A percentile compares a stretch with the other conserved stretches of the same genome.
Conservation (phyloP, 2,797 vertebrate species). For the Falco biarmicus region DNA sequence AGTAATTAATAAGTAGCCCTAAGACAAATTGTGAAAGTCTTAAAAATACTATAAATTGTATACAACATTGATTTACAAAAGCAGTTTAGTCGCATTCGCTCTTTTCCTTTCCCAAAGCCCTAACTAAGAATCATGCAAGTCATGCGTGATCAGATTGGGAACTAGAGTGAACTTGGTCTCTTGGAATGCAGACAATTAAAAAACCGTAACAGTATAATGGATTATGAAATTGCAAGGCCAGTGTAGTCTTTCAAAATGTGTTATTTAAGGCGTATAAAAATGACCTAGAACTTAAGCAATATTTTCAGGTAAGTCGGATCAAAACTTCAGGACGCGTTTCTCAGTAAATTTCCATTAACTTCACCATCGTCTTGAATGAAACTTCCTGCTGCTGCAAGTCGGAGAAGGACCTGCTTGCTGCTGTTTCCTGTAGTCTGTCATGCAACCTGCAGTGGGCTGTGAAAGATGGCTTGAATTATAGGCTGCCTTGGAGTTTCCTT, state of each 20-base stretch:
- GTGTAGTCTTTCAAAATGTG: neutral
- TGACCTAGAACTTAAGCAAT: neutral
- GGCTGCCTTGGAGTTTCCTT: neutral
- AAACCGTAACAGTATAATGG: neutral
- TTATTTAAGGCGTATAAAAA: neutral
- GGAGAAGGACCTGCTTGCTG: neutral
- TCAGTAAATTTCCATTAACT: neutral
- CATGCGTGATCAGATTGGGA: neutral
- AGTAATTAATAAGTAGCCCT: constrained; percentile 3
- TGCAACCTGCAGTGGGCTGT: neutral
- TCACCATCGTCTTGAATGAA: neutral
- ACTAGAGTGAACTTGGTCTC: neutral
- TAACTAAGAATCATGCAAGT: neutral
- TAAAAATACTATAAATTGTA: neutral
- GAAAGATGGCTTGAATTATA: neutral
- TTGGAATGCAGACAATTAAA: neutral
- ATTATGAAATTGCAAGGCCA: neutral
- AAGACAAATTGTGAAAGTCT: neutral
- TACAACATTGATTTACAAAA: neutral
- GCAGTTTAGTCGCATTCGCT: neutral
- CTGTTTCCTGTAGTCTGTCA: neutral
- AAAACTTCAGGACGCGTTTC: neutral
- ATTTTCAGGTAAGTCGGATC: neutral
- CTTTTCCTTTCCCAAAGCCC: neutral
- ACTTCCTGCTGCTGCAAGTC: neutral